Base-by-base conservation (phyloP, 2,888 invertebrate species). In the Euzophera pinguis region DNA sequence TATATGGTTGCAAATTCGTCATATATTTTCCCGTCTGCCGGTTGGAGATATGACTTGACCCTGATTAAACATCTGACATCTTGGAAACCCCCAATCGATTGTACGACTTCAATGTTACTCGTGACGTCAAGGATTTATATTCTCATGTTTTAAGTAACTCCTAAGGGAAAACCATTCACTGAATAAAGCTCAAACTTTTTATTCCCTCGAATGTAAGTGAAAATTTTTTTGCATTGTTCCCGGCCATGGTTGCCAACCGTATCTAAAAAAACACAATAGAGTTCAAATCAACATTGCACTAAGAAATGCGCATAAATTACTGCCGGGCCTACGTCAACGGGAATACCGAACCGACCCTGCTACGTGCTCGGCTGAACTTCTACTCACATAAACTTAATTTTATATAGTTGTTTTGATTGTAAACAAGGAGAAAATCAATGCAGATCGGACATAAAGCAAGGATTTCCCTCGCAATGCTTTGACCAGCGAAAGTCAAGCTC, bases 401-500 rank as follows among this genome's bases (percentile, higher is more conserved):
- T 32, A 32, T 12, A 37, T 37, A 37, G 12, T 34, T 34, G 34
- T 34, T n/a, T 10, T 37, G 12, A n/a, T 27, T 27, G 22, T 12
- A 32, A 32, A 45, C 16, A 29, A 12, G 5, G 5, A 45, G 6
- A 10, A 6, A 13, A 6, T 16, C 9, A 5, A 9, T 47, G 5
- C 22, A 22, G 10, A 8, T 41, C 42, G 55, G 27, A 42, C 58
- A 67, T 69, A 67, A 64, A 67, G 63, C 67, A 62, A 70, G 79
- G 76, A 70, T 84, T 84, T 84, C 73, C 83, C 76, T 73, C 73
- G 82, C 75, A 17, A 42, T 12, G 16, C 29, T 45, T 29, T 49
- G 50, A 32, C 66, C 65, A 71, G 87, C 85, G 87, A 87, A 87
- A 87, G 87, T 80, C 70, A 58, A 63, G 67, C 55, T 63, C 75